A percentile compares a stretch with the other conserved stretches of the same genome.
phyloP scores from a whole-genome alignment of 2,797 vertebrate genomes.

The Euphonia xanthogaster region DNA sequence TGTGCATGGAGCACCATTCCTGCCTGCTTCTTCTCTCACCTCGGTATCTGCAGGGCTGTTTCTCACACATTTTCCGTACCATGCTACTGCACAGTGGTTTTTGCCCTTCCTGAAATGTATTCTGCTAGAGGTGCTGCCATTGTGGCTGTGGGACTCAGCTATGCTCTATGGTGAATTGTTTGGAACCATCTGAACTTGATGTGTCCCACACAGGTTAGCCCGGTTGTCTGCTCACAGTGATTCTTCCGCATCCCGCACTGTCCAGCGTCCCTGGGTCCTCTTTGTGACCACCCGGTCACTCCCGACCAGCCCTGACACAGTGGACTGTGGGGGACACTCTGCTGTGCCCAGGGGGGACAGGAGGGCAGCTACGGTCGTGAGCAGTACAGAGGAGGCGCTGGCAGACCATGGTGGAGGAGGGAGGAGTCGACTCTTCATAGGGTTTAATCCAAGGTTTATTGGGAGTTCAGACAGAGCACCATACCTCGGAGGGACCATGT shows the following conservation, averaged over 20 bases:
- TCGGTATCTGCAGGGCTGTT: neutral
- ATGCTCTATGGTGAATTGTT: fast-evolving
- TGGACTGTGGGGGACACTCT: neutral
- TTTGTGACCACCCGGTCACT: no score
- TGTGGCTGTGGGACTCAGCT: fast-evolving
- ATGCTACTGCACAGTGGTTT: neutral
- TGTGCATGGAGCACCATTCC: neutral
- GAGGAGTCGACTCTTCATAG: neutral
- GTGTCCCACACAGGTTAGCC: neutral
- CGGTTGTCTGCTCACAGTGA: neutral
- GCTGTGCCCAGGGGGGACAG: no score
- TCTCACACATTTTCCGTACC: neutral
- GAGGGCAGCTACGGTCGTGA: neutral
- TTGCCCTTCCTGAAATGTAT: neutral
- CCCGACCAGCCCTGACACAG: no score
- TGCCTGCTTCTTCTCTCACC: neutral
- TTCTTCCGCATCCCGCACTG: neutral
- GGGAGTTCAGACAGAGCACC: neutral
- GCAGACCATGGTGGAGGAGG: neutral
- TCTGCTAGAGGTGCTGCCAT: neutral
- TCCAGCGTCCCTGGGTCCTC: neutral
- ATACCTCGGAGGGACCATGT: no score
- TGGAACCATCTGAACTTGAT: neutral
- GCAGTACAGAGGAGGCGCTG: neutral
- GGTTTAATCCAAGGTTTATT: neutral